Evolutionary conservation across 2,888 invertebrate species (phyloP), one percentile per base, ranked within the genome.

Genomic region (Linyphia triangularis): DNA sequence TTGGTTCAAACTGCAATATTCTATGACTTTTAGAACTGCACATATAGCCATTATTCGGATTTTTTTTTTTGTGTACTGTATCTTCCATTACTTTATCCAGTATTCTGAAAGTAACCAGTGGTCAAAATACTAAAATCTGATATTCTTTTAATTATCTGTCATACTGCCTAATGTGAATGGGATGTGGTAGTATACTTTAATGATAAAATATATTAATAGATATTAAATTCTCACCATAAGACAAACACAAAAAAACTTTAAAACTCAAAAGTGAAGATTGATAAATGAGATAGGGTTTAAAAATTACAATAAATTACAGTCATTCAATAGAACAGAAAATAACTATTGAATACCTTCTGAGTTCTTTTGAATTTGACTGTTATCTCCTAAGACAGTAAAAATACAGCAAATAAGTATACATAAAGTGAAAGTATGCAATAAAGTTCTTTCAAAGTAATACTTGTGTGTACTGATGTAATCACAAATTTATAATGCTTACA

Each of bases 281-380:
- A 0, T 6, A n/a, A 57, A 7, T 9, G 6, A 16, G 19, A 57
- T 57, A n/a, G n/a, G 9, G 10, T 6, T 24, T 10, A 24, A 63
- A 26, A 26, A 63, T 26, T 7, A 63, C 5, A 10, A 26, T 63
- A 63, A 63, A 63, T 26, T 26, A 28, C 10, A 13, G 0, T 13
- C 22, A 75, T 24, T n/a, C n/a, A 75, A 28, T 57, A 30, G n/a
- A 63, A 37, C 51, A 51, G 51, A 28, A 63, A 65, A 6, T 51
- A 79, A 65, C 70, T 43, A 40, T 16, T 13, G 22, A 37, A 51
- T 79, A 79, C 78, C 78, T 79, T 79, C 78, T 65, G 78, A 65
- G 26, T 72, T 40, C 28, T 72, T 40, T 28, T 79, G 78, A 19
- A 67, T 67, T 30, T 79, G 40, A 65, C 65, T 40, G 43, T 26